phyloP scores from a whole-genome alignment of 2,113 vertebrate genomes.

The Gadus macrocephalus region DNA sequence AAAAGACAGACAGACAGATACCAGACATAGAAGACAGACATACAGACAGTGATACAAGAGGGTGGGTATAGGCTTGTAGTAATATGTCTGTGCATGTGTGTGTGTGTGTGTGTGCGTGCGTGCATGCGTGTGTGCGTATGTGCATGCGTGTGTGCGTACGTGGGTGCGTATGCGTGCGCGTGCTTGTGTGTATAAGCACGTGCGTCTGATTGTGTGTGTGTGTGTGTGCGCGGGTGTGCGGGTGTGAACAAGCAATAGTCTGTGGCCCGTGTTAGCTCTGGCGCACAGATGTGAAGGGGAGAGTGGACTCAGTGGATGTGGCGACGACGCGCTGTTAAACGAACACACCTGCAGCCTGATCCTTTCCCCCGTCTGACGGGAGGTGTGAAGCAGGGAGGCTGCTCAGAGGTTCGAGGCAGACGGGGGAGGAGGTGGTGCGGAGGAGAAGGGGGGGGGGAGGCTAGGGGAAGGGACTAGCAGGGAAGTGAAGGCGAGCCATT shows the following conservation, averaged over 20 bases:
- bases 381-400: background rate
- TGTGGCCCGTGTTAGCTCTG: slow-evolving; percentile 4
- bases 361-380: slow-evolving; percentile 21
- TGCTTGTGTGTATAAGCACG: background rate
- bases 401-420: slow-evolving; percentile 19
- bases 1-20: background rate
- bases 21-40: background rate
- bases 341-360: slow-evolving; percentile 25
- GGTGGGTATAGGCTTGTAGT: too few species aligned
- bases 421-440: slow-evolving; percentile 30
- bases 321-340: background rate
- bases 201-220: too few species aligned
- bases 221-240: too few species aligned
- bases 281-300: slow-evolving; percentile 5
- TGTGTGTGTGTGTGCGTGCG: too few species aligned
- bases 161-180: too few species aligned
- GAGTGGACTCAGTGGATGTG: background rate
- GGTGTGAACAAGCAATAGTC: background rate
- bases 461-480: too few species aligned
- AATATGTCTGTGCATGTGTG: too few species aligned
- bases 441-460: slow-evolving; percentile 22
- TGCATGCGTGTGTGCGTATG: background rate
- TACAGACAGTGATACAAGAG: too few species aligned
- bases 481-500: slow-evolving; percentile 29
- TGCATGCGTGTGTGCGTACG: background rate